Evolutionary conservation across 2,113 vertebrate species (phyloP).

Genomic region (Odocoileus hemionus): DNA sequence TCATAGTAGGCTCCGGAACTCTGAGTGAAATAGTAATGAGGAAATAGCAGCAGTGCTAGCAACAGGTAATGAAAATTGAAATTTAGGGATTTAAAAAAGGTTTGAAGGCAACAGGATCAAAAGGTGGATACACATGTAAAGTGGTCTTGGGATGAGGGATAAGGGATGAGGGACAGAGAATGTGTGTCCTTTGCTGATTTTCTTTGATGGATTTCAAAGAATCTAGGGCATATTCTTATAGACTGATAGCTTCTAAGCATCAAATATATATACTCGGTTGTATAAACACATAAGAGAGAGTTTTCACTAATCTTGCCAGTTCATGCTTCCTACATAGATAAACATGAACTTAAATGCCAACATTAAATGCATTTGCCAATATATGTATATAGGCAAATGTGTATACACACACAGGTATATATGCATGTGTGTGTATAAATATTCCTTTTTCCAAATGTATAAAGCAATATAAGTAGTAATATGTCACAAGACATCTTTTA

Average conservation of each 20-base stretch:
- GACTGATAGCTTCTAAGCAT: background rate
- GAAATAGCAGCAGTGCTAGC: background rate
- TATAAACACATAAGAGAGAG: background rate
- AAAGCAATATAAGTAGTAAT: background rate
- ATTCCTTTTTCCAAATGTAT: constrained; percentile 11
- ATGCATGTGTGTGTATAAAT: background rate
- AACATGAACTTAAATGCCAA: background rate
- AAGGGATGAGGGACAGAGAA: constrained; percentile 25
- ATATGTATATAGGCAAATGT: background rate
- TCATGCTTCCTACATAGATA: background rate
- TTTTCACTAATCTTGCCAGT: background rate
- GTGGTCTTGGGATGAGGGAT: background rate
- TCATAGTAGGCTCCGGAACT: constrained; percentile 2
- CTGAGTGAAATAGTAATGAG: constrained; percentile 52
- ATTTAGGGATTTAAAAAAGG: background rate
- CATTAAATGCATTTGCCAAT: background rate
- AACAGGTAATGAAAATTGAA: constrained; percentile 27
- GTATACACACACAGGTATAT: background rate
- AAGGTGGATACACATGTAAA: background rate
- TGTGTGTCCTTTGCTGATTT: constrained; percentile 21
- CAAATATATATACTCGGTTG: background rate
- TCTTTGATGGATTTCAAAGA: constrained; percentile 55
- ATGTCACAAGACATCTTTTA: constrained; percentile 44
- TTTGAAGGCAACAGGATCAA: constrained; percentile 32
- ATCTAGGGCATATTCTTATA: constrained; percentile 2